These are phyloP conservation scores for Himalopsyche anomala DNA, from an alignment of 2,888 invertebrate genomes.

Conservation along the genomic window DNA sequence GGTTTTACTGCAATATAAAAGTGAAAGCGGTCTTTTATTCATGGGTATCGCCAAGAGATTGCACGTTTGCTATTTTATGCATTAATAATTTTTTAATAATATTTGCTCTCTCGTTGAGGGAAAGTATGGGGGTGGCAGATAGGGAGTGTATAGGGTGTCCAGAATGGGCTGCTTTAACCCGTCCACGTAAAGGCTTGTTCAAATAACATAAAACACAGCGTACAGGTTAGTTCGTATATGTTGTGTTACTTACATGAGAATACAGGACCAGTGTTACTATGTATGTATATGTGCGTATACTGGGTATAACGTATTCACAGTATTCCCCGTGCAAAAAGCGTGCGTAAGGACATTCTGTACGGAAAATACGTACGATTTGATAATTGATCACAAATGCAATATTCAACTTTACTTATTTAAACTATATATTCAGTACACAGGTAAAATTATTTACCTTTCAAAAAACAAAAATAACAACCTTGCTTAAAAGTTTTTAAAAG, in stretches of 20 bases:
- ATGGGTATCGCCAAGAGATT: constrained; percentile 39
- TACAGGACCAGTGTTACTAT: constrained; percentile 44
- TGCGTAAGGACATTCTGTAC: constrained; percentile 38
- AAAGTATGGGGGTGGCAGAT: constrained; percentile 27
- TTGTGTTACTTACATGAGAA: constrained; percentile 60
- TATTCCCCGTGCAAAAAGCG: constrained; percentile 44
- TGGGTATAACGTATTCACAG: constrained; percentile 54
- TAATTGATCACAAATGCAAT: neutral
- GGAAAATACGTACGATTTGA: constrained; percentile 31
- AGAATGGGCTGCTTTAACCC: constrained; percentile 58
- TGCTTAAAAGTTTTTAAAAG: no score
- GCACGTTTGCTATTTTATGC: constrained; percentile 52
- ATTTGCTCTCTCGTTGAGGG: constrained; percentile 43
- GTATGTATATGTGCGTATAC: constrained; percentile 46
- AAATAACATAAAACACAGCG: constrained; percentile 62
- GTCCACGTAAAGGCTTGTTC: constrained; percentile 63
- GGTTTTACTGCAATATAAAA: constrained; percentile 39
- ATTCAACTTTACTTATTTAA: neutral
- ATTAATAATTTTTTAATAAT: constrained; percentile 58
- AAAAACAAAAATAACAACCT: no score
- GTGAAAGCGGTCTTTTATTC: constrained; percentile 36
- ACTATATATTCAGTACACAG: no score
- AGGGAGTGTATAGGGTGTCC: constrained; percentile 10
- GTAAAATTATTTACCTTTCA: no score
- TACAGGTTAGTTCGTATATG: constrained; percentile 53